Evolutionary conservation across 2,888 invertebrate genomes (phyloP).

Genomic region (Cerastoderma edule): DNA sequence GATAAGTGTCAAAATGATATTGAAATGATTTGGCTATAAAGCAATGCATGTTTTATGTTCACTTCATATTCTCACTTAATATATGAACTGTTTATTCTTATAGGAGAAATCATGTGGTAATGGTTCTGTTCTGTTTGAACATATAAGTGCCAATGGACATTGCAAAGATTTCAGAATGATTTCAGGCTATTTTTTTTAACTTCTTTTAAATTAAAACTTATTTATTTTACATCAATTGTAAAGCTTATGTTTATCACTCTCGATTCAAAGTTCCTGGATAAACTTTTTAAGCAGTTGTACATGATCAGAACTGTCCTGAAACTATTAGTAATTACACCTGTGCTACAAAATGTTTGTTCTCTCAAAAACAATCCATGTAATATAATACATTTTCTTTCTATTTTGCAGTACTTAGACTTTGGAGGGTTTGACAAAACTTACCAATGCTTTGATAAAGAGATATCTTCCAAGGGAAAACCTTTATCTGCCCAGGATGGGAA

Average conservation of each 20-base stretch:
- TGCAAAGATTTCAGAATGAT: too few species aligned
- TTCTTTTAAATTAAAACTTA: too few species aligned
- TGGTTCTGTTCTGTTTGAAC: too few species aligned
- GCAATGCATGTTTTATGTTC: not conserved
- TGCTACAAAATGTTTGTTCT: not conserved
- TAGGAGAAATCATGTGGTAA: too few species aligned
- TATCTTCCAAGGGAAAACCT: conserved; percentile 80
- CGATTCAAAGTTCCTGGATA: too few species aligned
- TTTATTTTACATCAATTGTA: too few species aligned
- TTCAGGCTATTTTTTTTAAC: too few species aligned
- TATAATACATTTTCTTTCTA: conserved; percentile 18
- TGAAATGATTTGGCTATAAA: not conserved
- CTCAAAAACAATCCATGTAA: not conserved
- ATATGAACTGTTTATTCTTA: not conserved
- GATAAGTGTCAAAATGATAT: not conserved
- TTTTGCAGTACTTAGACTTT: conserved; percentile 82
- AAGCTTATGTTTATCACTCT: too few species aligned
- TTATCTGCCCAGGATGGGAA: conserved; percentile 71
- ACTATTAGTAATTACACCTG: not conserved
- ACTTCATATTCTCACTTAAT: not conserved
- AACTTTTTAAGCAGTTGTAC: not conserved
- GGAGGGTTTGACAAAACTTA: conserved; percentile 79
- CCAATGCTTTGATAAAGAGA: conserved; percentile 81
- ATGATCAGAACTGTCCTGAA: not conserved
- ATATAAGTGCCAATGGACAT: too few species aligned